Evolutionary conservation across 2,888 invertebrate genomes (phyloP), one percentile per base, ranked within the genome.

Genomic region (Synanthedon tipuliformis): DNA sequence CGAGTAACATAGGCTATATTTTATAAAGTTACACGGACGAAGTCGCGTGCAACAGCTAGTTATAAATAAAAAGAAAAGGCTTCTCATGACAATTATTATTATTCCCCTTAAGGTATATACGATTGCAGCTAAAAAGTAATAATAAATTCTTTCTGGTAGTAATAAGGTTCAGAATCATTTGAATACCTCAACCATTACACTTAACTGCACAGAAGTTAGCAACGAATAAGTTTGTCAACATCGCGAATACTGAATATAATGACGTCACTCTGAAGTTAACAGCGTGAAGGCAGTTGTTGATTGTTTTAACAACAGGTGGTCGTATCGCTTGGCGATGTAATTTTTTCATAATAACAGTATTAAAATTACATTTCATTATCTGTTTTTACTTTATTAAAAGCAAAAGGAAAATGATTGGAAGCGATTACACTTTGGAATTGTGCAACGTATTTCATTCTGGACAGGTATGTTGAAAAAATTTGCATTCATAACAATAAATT

Each of bases 361-460:
- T 34, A 34, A 34, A 34, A 34, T 34, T 2, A 34, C 2, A 34
- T 55, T 57, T 55, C 8, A 51, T 23, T 27, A 10, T 13, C 12
- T 50, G 3, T 55, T 52, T 27, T 50, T 18, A 50, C 15, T 48
- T n/a, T 18, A 34, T 48, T 53, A 13, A 27, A 50, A n/a, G 41
- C 3, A 18, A 3, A 16, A 18, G 48, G 41, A 41, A 41, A 7
- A 50, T 50, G 50, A 50, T 50, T 40, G 91, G 93, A 52, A 92
- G 92, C 71, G 96, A 96, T 70, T 96, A 95, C 79, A 92, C 94
- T 51, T 88, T 97, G 71, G 96, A 97, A 74, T 89, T 96, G 62
- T 92, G 93, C 67, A 95, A 95, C 79, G 94, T 97, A 54, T 96
- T 93, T 69, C 95, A 96, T 76, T 95, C 95, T 40, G 95, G 95